Percentiles rank a stretch among this genome's conserved stretches.
These are phyloP conservation scores for Embiotoca jacksoni DNA, from an alignment of 2,113 vertebrate species.

Conservation along the genomic window DNA sequence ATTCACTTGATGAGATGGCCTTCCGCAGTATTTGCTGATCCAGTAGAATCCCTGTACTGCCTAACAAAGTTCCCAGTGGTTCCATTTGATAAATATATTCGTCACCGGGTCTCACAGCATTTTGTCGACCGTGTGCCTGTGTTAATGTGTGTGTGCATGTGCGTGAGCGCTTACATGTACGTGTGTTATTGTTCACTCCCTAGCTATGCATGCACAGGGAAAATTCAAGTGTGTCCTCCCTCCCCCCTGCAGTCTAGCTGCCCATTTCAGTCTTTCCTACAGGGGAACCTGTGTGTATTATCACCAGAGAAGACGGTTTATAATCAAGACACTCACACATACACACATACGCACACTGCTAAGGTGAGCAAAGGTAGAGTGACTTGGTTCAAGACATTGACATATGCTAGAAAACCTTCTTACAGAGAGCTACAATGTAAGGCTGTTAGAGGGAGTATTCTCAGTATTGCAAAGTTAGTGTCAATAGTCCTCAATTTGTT, in stretches of 20 bases:
- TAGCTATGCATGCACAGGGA: slow-evolving; percentile 29
- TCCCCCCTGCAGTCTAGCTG: neutral
- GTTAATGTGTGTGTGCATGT: slow-evolving; percentile 26
- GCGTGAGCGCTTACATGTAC: neutral
- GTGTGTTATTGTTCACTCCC: slow-evolving; percentile 11
- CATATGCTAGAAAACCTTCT: neutral
- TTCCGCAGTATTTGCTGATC: slow-evolving; percentile 70
- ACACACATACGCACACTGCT: neutral
- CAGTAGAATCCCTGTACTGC: slow-evolving; percentile 54
- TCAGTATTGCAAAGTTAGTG: neutral
- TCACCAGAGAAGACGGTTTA: slow-evolving; percentile 15
- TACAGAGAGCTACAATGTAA: slow-evolving; percentile 7
- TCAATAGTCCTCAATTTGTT: neutral
- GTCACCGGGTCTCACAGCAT: slow-evolving; percentile 53
- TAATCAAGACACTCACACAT: slow-evolving; percentile 1
- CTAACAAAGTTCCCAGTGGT: slow-evolving; percentile 74
- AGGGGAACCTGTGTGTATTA: slow-evolving; percentile 4
- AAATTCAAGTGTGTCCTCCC: neutral
- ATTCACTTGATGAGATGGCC: slow-evolving; percentile 67
- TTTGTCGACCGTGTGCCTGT: slow-evolving; percentile 28
- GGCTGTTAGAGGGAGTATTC: neutral
- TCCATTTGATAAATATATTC: slow-evolving; percentile 76
- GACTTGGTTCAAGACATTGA: neutral
- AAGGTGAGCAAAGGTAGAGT: neutral
- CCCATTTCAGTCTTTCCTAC: slow-evolving; percentile 2